A percentile compares a stretch with the other conserved stretches of the same genome.
Evolutionary conservation across 2,888 invertebrate species (phyloP).

Genomic region (Deladenus siricidicola): DNA sequence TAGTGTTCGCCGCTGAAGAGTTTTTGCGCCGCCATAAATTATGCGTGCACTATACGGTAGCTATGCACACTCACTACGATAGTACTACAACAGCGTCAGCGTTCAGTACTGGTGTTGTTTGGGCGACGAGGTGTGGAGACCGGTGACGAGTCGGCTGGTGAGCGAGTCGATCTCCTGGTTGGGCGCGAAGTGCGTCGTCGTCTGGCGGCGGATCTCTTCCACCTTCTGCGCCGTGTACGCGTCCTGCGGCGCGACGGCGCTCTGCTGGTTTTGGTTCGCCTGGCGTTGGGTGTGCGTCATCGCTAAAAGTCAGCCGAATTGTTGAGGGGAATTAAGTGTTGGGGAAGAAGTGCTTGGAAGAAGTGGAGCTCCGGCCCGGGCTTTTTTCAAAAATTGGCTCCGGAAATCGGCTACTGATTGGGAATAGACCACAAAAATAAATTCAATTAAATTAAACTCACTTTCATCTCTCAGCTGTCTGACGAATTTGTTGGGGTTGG

Average conservation of each 20-base stretch:
- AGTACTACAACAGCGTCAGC: no score
- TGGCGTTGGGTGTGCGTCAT: constrained; percentile 47
- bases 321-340: background rate
- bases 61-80: no score
- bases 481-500: constrained; percentile 47
- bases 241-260: constrained; percentile 25
- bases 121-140: constrained; percentile 27
- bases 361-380: no score
- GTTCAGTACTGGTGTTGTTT: no score
- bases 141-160: constrained; percentile 42
- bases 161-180: constrained; percentile 40
- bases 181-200: constrained; percentile 26
- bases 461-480: constrained; percentile 51
- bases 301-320: constrained; percentile 37
- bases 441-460: constrained; percentile 14
- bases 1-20: no score
- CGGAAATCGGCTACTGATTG: no score
- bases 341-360: background rate
- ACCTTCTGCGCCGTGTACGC: constrained; percentile 32
- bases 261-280: constrained; percentile 46
- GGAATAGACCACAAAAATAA: background rate
- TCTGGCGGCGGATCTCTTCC: constrained; percentile 39
- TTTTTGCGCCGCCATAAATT: no score
- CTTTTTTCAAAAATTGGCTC: no score
- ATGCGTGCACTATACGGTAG: no score